These are phyloP conservation scores for Homarus americanus DNA, from an alignment of 1,140 invertebrate genomes.

Conservation along the genomic window DNA sequence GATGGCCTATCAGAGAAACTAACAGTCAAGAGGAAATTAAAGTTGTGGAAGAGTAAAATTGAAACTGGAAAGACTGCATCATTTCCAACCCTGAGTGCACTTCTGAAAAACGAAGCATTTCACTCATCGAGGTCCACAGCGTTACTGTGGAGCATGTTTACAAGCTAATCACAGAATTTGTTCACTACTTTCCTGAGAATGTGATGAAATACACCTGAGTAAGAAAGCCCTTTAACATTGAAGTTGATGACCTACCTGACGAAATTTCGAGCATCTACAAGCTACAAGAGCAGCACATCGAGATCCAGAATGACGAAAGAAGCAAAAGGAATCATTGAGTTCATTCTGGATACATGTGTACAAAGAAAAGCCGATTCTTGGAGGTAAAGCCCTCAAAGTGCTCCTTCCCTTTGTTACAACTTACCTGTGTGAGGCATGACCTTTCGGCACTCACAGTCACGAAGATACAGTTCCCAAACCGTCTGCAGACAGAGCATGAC, in stretches of 20 bases:
- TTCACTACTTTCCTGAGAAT: too few species aligned
- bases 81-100: too few species aligned
- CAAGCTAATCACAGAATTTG: too few species aligned
- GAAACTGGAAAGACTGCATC: too few species aligned
- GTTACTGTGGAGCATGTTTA: too few species aligned
- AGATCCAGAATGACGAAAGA: conserved; percentile 18
- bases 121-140: too few species aligned
- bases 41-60: too few species aligned
- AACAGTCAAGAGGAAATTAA: too few species aligned
- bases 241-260: conserved; percentile 11
- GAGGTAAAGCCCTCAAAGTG: conserved; percentile 21
- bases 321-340: not conserved
- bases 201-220: too few species aligned
- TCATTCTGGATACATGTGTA: not conserved
- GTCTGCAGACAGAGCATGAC: conserved; percentile 20
- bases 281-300: not conserved
- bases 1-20: too few species aligned
- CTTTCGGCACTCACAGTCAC: conserved; percentile 41
- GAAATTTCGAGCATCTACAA: not conserved
- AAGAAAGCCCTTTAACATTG: not conserved
- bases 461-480: conserved; percentile 27
- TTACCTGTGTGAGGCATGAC: conserved; percentile 31
- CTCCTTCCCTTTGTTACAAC: conserved; percentile 52
- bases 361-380: conserved; percentile 32
- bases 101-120: too few species aligned